phyloP scores from a whole-genome alignment of 2,888 invertebrate genomes.

The Resseliella maxima region DNA sequence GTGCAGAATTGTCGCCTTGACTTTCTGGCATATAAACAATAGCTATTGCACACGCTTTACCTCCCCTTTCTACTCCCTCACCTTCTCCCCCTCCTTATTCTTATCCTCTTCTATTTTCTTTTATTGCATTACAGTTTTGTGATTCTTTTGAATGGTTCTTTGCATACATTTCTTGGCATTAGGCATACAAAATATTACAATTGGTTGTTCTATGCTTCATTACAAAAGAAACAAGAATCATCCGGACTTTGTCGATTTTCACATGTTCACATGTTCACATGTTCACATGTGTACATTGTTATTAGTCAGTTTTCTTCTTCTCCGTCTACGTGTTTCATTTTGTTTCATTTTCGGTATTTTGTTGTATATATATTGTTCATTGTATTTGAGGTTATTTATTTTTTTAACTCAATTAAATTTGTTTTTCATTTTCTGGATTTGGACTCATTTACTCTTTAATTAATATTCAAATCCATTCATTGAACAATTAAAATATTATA shows the following conservation, averaged over 20 bases:
- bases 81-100: background rate
- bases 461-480: slow-evolving; percentile 53
- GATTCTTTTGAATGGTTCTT: background rate
- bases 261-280: background rate
- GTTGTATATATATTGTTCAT: slow-evolving; percentile 16
- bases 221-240: background rate
- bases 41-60: background rate
- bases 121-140: background rate
- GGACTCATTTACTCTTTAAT: slow-evolving; percentile 51
- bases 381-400: background rate
- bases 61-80: slow-evolving; percentile 2
- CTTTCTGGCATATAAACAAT: background rate
- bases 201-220: background rate
- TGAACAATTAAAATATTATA: slow-evolving; percentile 33
- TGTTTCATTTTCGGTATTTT: background rate
- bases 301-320: background rate
- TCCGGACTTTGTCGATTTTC: background rate
- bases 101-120: background rate
- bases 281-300: background rate
- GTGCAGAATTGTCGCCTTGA: background rate
- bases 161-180: slow-evolving; percentile 9
- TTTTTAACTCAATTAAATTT: background rate
- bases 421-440: slow-evolving; percentile 20
- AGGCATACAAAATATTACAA: background rate
- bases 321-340: background rate